A percentile compares a stretch with the other conserved stretches of the same genome.
These are phyloP conservation scores for Microtus pennsylvanicus DNA, from an alignment of 2,113 vertebrate species.

Conservation along the genomic window DNA sequence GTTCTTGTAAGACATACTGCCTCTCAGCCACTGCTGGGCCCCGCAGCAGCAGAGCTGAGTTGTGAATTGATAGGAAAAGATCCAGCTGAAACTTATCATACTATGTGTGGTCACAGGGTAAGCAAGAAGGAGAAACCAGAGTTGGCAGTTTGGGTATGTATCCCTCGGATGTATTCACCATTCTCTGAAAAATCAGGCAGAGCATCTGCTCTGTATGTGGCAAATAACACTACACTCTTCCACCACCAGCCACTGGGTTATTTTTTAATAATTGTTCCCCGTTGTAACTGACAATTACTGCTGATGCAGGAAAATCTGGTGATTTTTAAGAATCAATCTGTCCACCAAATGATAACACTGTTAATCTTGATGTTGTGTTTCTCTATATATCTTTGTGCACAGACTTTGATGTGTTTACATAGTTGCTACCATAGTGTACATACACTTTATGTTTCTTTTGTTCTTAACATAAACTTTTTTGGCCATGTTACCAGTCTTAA, in stretches of 20 bases:
- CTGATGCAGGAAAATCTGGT: constrained; percentile 58
- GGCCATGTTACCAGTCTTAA: constrained; percentile 77
- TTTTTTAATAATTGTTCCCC: background rate
- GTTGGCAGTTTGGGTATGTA: background rate
- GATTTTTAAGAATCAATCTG: constrained; percentile 66
- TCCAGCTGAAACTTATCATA: background rate
- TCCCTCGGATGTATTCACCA: background rate
- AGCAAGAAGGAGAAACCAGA: background rate
- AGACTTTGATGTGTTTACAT: constrained; percentile 78
- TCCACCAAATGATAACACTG: constrained; percentile 66
- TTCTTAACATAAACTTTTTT: constrained; percentile 83
- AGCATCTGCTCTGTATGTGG: constrained; percentile 19
- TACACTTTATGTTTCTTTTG: constrained; percentile 82
- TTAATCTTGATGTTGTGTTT: constrained; percentile 76
- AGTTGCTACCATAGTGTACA: constrained; percentile 79
- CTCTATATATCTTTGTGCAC: constrained; percentile 76
- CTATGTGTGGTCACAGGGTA: background rate
- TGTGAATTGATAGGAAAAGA: background rate
- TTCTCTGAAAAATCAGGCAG: constrained; percentile 16
- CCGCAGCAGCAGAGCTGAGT: constrained; percentile 17
- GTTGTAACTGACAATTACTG: constrained; percentile 66
- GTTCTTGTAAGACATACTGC: constrained; percentile 9
- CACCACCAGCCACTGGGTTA: constrained; percentile 67
- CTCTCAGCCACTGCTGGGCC: background rate
- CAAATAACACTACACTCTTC: constrained; percentile 6